phyloP scores from a whole-genome alignment of 2,797 vertebrate genomes.

The Momotus momota region DNA sequence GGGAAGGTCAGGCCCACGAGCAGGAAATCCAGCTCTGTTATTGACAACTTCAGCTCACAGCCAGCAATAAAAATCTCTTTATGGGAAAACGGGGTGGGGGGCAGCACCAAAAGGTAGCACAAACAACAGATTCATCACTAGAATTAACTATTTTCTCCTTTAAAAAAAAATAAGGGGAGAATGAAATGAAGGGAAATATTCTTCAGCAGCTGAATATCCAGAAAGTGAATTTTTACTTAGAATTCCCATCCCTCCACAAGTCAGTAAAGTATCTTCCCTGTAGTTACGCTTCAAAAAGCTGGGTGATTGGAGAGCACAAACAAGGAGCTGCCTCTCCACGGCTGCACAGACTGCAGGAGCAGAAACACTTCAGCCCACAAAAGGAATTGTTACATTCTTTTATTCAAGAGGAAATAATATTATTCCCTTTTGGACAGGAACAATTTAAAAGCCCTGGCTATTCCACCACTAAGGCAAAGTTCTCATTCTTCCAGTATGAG shows the following conservation, averaged over 20 bases:
- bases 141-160: not conserved
- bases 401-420: not conserved
- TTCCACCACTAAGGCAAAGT: not conserved
- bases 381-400: not conserved
- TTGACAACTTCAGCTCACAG: not conserved
- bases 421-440: not conserved
- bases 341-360: not conserved
- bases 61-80: not conserved
- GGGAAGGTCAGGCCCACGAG: not conserved
- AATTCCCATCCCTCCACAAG: not conserved
- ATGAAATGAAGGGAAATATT: not conserved
- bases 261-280: slow-evolving; percentile 4
- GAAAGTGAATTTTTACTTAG: not conserved
- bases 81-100: not conserved
- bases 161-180: not conserved
- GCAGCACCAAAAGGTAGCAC: not conserved
- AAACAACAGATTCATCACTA: not conserved
- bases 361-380: not conserved
- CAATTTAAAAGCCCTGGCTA: not conserved
- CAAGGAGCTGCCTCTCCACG: not conserved
- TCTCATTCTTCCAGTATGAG: not conserved
- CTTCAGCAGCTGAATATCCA: slow-evolving; percentile 11
- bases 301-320: not conserved
- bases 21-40: slow-evolving; percentile 14
- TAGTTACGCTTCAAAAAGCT: not conserved